These are phyloP conservation scores for Chromis chromis DNA, from an alignment of 2,797 vertebrate genomes.

Conservation along the genomic window DNA sequence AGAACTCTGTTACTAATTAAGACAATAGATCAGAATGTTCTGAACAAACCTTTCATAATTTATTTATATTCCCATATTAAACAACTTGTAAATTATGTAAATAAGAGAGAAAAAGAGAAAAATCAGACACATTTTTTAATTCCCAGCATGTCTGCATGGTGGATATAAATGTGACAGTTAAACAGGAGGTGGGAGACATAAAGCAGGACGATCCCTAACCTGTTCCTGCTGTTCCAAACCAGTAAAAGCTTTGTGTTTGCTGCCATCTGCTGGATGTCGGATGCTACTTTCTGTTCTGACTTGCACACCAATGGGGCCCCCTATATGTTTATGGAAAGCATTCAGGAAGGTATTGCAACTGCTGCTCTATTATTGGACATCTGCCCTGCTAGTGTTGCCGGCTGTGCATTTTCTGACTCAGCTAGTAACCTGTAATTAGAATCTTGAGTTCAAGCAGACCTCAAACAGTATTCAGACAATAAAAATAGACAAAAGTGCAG, in stretches of 20 bases:
- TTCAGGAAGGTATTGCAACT: background rate
- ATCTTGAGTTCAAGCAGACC: background rate
- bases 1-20: too few relatives aligned
- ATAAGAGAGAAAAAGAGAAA: background rate
- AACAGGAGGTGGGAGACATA: background rate
- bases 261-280: constrained; percentile 62
- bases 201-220: constrained; percentile 54
- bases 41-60: background rate
- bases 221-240: too few relatives aligned
- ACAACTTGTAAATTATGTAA: background rate
- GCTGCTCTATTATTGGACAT: background rate
- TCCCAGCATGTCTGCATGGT: background rate
- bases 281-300: background rate
- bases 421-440: background rate
- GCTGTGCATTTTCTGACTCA: background rate
- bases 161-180: background rate
- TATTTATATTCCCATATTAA: background rate
- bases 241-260: constrained; percentile 51
- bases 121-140: background rate
- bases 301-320: background rate
- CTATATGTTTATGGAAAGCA: background rate
- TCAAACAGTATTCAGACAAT: background rate
- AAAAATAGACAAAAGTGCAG: too few relatives aligned
- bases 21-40: too few relatives aligned
- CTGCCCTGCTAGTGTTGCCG: background rate